Percentiles rank a stretch among this genome's conserved stretches.
phyloP scores from a whole-genome alignment of 2,797 vertebrate genomes.

The Tauraco hartlaubi region DNA sequence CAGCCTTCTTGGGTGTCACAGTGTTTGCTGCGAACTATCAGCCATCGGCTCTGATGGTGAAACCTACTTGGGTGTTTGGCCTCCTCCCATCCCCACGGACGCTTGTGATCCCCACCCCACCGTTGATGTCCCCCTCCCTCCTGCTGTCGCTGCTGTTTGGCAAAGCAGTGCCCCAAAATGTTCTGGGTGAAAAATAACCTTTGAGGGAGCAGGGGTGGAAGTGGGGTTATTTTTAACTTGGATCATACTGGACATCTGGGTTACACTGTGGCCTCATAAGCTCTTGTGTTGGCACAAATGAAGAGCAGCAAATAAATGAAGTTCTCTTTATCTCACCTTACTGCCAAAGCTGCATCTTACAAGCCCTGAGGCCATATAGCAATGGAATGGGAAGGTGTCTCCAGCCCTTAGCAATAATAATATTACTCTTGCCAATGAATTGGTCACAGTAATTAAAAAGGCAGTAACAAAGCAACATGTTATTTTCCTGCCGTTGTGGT shows the following conservation, averaged over 20 bases:
- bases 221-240: not conserved
- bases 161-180: not conserved
- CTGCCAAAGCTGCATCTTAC: conserved; percentile 1
- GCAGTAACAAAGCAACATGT: conserved; percentile 7
- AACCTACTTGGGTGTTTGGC: not conserved
- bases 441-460: conserved; percentile 55
- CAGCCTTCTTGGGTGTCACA: not conserved
- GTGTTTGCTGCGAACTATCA: not conserved
- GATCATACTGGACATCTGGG: not conserved
- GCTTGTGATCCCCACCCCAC: not conserved
- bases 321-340: conserved; percentile 23
- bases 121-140: not conserved
- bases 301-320: conserved; percentile 25
- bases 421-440: conserved; percentile 29
- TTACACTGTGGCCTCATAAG: not conserved
- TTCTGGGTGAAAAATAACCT: not conserved
- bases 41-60: not conserved
- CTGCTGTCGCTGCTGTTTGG: not conserved
- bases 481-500: not conserved
- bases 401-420: not conserved
- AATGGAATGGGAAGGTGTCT: not conserved
- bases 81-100: not conserved
- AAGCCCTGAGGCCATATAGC: not conserved
- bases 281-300: not conserved
- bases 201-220: not conserved